phyloP scores from a whole-genome alignment of 2,888 invertebrate genomes.

The Dryobota labecula region DNA sequence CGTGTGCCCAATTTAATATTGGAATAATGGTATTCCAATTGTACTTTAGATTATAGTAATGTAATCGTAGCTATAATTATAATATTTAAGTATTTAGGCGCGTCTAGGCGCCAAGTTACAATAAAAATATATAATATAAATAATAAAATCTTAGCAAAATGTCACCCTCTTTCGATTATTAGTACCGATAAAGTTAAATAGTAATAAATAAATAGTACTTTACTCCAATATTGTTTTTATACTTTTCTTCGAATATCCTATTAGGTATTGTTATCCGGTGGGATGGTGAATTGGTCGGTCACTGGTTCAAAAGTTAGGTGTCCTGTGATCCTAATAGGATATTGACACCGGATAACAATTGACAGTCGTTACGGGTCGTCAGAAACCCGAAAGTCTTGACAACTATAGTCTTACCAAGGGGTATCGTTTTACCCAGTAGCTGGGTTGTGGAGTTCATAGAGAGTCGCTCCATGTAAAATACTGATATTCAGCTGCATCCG shows the following conservation, averaged over 20 bases:
- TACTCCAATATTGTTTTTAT: not conserved
- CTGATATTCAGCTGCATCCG: too few relatives aligned
- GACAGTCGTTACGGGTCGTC: too few relatives aligned
- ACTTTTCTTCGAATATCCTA: not conserved
- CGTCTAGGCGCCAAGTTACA: not conserved
- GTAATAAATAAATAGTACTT: slow-evolving; percentile 14
- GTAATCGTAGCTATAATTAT: not conserved
- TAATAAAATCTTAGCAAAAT: not conserved
- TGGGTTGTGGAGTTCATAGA: too few relatives aligned
- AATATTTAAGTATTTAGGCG: not conserved
- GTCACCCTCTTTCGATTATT: not conserved
- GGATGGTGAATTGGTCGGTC: too few relatives aligned
- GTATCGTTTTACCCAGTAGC: too few relatives aligned
- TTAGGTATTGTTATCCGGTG: not conserved
- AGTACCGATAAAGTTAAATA: not conserved
- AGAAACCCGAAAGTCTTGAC: too few relatives aligned
- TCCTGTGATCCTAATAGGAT: too few relatives aligned
- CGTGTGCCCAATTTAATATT: slow-evolving; percentile 73
- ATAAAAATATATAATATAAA: too few relatives aligned
- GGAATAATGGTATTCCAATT: slow-evolving; percentile 30
- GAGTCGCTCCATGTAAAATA: too few relatives aligned
- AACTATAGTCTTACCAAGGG: too few relatives aligned
- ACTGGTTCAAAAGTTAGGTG: too few relatives aligned
- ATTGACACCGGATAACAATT: too few relatives aligned
- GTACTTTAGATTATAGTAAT: slow-evolving; percentile 12